Evolutionary conservation across 2,797 vertebrate genomes (phyloP), one percentile per base, ranked within the genome.

Genomic region (Adelosebastes latens): DNA sequence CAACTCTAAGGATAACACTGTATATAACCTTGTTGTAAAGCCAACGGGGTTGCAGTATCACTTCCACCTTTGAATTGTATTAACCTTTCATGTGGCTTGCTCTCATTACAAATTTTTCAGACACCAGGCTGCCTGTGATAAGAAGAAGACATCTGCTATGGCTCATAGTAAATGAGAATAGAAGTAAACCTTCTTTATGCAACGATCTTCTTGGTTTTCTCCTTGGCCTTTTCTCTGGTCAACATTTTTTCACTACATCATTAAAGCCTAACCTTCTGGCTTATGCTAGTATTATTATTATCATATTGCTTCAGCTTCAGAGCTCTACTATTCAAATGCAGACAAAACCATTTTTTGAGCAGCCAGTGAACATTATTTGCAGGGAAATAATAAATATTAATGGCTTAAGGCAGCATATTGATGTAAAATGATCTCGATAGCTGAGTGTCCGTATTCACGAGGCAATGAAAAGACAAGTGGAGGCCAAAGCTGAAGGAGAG

Each of bases 251-350:
- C 42, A 70, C 27, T 22, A 34, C 77, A 70, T 77, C 56, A 79
- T 85, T 81, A 77, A 77, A 78, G 34, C 31, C 22, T 36, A 66
- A 77, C 62, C 73, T 70, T 55, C 46, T 81, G 70, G 32, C 74
- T 34, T 65, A 24, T 60, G 5, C 36, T 16, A 14, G 24, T 39
- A 8, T 81, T 46, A 65, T 81, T 46, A 65, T 65, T 27, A 4
- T 55, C 56, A 27, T 34, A 62, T 72, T 29, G 60, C 69, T 76
- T 63, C 9, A 42, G 16, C 60, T 56, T 32, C 39, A 32, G 9
- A 6, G 42, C 56, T 34, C 68, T 16, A 6, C n/a, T 29, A n/a
- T 64, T 64, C 27, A 32, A 58, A 81, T 70, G 55, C 8, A 16
- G 24, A 55, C 8, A 34, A 68, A 71, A n/a, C 1, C 7, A 16